Base-by-base conservation (phyloP, 2,888 invertebrate species). In the Nowickia ferox region DNA sequence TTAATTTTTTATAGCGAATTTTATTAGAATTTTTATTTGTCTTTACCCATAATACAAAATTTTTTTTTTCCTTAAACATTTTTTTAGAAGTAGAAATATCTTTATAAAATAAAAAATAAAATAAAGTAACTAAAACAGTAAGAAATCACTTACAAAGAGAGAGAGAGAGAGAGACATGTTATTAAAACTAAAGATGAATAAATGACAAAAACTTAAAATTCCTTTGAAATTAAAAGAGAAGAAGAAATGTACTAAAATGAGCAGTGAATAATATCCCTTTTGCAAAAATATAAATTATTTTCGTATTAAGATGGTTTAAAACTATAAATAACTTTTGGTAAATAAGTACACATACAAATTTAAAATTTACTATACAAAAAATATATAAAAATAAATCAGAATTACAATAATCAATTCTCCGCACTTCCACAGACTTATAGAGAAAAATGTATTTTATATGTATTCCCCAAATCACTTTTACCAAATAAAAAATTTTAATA, bases 401-500 rank as follows among this genome's bases (percentile, higher is more conserved):
- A 63, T 63, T 30, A 63, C 30, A 48, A 71, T 42, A 53, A 61
- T 71, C 15, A 71, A 55, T 55, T 63, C 55, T 63, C 55, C 44
- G 71, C 79, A 63, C 61, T 63, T 38, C 8, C 63, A 22, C 69
- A 79, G 51, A 51, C 71, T 63, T 42, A 9, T 22, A 17, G 22
- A 51, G 15, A 48, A 38, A 51, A 15, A 22, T 44, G 53, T 38
- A 1, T 61, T 10, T 44, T 2, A 69, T 38, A 30, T 30, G 30
- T 22, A 15, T 13, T 55, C n/a, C n/a, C 46, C 66, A 48, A 76
- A 68, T n/a, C 11, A 42, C 42, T 78, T 65, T 87, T 88, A 88
- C 63, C 90, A 88, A 79, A 90, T 90, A 17, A 90, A 76, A 11
- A 88, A 82, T 81, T 89, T 91, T 38, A 89, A 72, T 61, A 91